phyloP scores from a whole-genome alignment of 2,888 invertebrate genomes.

The Acanthosepion pharaonis region DNA sequence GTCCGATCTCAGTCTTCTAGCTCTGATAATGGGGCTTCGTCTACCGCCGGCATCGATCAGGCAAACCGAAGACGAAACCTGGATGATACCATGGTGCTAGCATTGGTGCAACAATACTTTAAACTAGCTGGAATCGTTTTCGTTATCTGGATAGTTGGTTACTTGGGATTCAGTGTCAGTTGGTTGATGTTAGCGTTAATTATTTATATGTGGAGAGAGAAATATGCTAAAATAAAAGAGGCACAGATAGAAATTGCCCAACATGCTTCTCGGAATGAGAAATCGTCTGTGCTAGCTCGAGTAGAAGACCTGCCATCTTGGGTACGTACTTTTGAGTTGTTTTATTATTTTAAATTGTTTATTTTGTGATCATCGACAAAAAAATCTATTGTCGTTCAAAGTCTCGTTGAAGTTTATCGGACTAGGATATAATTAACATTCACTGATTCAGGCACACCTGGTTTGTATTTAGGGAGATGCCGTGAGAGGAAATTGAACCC shows the following conservation, averaged over 20 bases:
- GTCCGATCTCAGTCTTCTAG: not conserved
- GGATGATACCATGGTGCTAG: slow-evolving; percentile 66
- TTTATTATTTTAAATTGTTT: no score
- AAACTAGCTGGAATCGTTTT: slow-evolving; percentile 70
- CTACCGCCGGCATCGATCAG: not conserved
- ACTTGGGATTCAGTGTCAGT: slow-evolving; percentile 82
- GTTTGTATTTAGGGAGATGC: no score
- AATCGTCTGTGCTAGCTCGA: slow-evolving; percentile 88
- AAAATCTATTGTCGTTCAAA: no score
- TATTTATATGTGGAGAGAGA: slow-evolving; percentile 81
- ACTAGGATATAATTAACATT: no score
- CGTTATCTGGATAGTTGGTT: slow-evolving; percentile 71
- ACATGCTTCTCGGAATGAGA: slow-evolving; percentile 81
- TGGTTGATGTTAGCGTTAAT: slow-evolving; percentile 90
- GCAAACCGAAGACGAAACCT: slow-evolving; percentile 34
- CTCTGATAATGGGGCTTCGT: not conserved
- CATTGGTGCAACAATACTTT: slow-evolving; percentile 68
- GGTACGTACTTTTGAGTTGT: slow-evolving; percentile 79
- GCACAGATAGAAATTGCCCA: slow-evolving; percentile 82
- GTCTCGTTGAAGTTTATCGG: no score
- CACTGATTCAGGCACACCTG: no score
- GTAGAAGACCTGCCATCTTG: slow-evolving; percentile 94
- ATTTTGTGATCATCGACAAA: no score
- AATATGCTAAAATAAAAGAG: slow-evolving; percentile 79
- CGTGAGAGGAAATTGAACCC: no score